These are phyloP conservation scores for Dysidea cf. avara DNA, from an alignment of 37 sponge, comb jelly and placozoan species.

Conservation along the genomic window DNA sequence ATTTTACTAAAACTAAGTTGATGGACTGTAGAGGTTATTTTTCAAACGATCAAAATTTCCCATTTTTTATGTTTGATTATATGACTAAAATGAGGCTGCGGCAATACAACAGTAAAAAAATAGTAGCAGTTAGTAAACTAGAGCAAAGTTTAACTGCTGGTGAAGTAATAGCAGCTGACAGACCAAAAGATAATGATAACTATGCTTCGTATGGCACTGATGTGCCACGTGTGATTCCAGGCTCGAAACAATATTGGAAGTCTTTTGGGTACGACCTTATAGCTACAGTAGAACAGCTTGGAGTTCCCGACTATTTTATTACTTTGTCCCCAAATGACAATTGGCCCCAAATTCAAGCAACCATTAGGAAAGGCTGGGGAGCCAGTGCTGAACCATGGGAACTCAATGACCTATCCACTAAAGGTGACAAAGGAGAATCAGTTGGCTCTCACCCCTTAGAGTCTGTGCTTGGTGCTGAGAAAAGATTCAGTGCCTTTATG, in stretches of 20 bases:
- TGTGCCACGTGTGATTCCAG: no score
- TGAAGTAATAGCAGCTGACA: no score
- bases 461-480: constrained; percentile 8
- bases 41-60: background rate
- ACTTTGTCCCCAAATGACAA: background rate
- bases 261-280: no score
- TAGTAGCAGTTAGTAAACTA: no score
- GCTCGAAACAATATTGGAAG: no score
- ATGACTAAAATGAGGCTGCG: background rate
- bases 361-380: background rate
- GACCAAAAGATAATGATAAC: no score
- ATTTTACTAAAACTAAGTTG: background rate
- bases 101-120: background rate
- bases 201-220: no score
- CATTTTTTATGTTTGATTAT: background rate
- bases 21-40: background rate
- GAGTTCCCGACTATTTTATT: constrained; percentile 2
- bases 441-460: constrained; percentile 1
- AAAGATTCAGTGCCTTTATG: constrained; percentile 1
- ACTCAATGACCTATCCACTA: background rate
- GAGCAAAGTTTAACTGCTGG: no score
- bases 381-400: no score
- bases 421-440: background rate
- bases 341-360: constrained; percentile 1
- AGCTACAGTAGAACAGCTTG: no score